phyloP scores from a whole-genome alignment of 2,113 vertebrate genomes.

The Rhinopomastus cyanomelas region DNA sequence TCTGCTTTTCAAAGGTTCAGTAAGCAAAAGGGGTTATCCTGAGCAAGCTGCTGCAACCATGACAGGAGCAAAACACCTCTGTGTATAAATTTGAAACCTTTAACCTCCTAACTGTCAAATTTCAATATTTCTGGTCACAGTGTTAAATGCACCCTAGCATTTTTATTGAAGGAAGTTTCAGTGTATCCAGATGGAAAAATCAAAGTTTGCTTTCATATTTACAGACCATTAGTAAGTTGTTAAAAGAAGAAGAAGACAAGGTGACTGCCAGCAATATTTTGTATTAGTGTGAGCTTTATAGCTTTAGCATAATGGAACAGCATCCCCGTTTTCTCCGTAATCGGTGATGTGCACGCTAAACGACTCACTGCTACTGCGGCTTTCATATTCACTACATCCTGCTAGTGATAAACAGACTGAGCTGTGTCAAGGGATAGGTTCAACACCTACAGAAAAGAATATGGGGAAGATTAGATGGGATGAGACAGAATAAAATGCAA shows the following conservation, averaged over 20 bases:
- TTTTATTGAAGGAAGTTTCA: conserved; percentile 68
- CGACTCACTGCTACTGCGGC: conserved; percentile 40
- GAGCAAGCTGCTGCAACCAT: conserved; percentile 61
- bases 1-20: conserved; percentile 77
- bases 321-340: conserved; percentile 44
- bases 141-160: conserved; percentile 75
- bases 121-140: conserved; percentile 79
- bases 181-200: conserved; percentile 71
- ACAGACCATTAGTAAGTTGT: conserved; percentile 68
- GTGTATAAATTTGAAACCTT: conserved; percentile 79
- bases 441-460: not conserved
- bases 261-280: conserved; percentile 63
- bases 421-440: not conserved
- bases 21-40: conserved; percentile 76
- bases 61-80: conserved; percentile 77
- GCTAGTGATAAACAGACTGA: conserved; percentile 34
- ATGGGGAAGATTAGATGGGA: not conserved
- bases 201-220: conserved; percentile 75
- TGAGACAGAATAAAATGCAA: not conserved
- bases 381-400: not conserved
- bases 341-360: conserved; percentile 3
- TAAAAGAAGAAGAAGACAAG: conserved; percentile 72
- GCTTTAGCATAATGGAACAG: conserved; percentile 61
- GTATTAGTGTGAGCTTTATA: conserved; percentile 58
- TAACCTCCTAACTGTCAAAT: conserved; percentile 77